phyloP scores from a whole-genome alignment of 2,888 invertebrate species.

The Eilema depressum region DNA sequence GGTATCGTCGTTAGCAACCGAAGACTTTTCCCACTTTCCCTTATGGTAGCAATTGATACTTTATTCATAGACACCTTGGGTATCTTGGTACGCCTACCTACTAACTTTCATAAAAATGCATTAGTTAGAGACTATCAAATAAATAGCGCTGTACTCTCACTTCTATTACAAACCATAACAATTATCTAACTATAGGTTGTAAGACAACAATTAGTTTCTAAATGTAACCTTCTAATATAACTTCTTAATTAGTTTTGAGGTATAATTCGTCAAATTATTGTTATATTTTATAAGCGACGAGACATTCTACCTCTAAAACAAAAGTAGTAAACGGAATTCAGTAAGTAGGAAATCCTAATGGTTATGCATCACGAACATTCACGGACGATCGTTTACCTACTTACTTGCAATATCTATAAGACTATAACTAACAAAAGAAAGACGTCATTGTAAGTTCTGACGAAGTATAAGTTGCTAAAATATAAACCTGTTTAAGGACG shows the following conservation, averaged over 20 bases:
- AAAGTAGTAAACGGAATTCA: slow-evolving; percentile 49
- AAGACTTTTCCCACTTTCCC: background rate
- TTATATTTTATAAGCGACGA: slow-evolving; percentile 44
- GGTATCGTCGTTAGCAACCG: background rate
- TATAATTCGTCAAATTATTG: background rate
- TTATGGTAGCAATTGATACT: background rate
- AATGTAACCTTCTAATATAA: background rate
- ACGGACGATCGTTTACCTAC: slow-evolving; percentile 33
- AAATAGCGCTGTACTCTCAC: too few relatives aligned
- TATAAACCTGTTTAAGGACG: background rate
- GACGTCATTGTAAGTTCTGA: background rate
- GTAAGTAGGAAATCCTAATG: slow-evolving; percentile 41
- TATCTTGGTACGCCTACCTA: background rate
- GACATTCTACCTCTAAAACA: slow-evolving; percentile 43
- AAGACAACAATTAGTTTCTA: too few relatives aligned
- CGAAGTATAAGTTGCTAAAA: background rate
- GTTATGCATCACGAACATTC: slow-evolving; percentile 50
- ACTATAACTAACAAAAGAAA: slow-evolving; percentile 12
- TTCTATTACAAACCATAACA: background rate
- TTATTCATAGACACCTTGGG: slow-evolving; percentile 4
- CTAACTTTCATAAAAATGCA: background rate
- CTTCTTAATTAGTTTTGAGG: slow-evolving; percentile 6
- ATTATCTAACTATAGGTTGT: too few relatives aligned
- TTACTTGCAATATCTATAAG: slow-evolving; percentile 29
- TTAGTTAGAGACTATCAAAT: background rate